A percentile compares a stretch with the other conserved stretches of the same genome.
phyloP scores from a whole-genome alignment of 2,888 invertebrate species.

The Himalopsyche kuldschensis region DNA sequence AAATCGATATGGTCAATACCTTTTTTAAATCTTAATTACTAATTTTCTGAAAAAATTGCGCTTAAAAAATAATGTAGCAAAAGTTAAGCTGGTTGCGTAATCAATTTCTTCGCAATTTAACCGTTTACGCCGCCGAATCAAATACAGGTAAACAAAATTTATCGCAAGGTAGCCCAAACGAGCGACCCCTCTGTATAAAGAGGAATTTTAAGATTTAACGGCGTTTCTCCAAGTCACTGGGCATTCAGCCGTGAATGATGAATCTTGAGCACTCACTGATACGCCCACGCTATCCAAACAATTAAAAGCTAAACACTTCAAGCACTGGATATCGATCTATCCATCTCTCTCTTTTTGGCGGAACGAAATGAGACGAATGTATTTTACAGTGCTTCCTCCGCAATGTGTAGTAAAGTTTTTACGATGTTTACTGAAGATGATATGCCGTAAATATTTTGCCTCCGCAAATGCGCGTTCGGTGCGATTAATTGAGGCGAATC shows the following conservation, averaged over 20 bases:
- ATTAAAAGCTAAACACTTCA: background rate
- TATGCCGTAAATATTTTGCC: slow-evolving; percentile 2
- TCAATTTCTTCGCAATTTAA: background rate
- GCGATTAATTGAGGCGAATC: slow-evolving; percentile 15
- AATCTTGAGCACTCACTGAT: slow-evolving; percentile 1
- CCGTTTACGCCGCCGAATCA: background rate
- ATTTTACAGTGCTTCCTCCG: background rate
- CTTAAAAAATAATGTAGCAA: background rate
- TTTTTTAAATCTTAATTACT: background rate
- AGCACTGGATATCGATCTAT: background rate
- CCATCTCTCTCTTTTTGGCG: background rate
- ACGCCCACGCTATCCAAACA: background rate
- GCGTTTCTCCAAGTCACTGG: slow-evolving; percentile 13
- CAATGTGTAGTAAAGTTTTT: background rate
- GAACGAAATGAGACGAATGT: background rate
- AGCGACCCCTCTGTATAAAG: background rate
- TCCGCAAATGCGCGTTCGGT: slow-evolving; percentile 10
- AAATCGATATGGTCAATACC: background rate
- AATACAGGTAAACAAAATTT: background rate
- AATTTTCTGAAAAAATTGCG: background rate
- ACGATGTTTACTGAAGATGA: background rate
- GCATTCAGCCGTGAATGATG: slow-evolving; percentile 16
- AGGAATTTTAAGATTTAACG: background rate
- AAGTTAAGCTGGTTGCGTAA: background rate
- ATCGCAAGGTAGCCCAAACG: background rate